Conservation (phyloP, 2,888 invertebrate species). For the Coleophora deauratella region DNA sequence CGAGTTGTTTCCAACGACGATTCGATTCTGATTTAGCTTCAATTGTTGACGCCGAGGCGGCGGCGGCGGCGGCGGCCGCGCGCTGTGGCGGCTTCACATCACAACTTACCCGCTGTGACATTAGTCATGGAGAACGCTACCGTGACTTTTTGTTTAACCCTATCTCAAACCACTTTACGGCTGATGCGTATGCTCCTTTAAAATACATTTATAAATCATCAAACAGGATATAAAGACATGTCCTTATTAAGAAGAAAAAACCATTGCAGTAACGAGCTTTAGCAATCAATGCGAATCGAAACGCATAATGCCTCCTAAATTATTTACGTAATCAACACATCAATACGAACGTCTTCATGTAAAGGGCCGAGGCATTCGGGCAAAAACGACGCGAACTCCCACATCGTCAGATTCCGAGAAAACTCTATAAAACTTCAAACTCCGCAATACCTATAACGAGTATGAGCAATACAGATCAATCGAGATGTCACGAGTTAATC, state of each 20-base stretch:
- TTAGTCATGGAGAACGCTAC: constrained; percentile 45
- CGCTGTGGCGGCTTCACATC: constrained; percentile 2
- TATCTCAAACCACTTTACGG: neutral
- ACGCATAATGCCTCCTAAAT: constrained; percentile 18
- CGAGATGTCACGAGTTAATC: constrained; percentile 35
- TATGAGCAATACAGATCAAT: constrained; percentile 43
- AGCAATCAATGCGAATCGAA: neutral
- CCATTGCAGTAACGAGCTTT: neutral
- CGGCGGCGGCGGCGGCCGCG: constrained; percentile 22
- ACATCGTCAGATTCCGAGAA: constrained; percentile 58
- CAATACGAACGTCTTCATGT: constrained; percentile 60
- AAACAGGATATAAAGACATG: neutral
- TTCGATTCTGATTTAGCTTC: constrained; percentile 48
- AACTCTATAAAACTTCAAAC: constrained; percentile 53
- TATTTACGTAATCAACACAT: constrained; percentile 45
- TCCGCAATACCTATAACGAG: constrained; percentile 42
- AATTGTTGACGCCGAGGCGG: constrained; percentile 36
- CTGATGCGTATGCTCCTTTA: too few species aligned
- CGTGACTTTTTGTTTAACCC: constrained; percentile 14
- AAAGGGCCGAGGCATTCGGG: constrained; percentile 30
- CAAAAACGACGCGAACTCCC: constrained; percentile 54
- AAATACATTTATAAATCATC: neutral
- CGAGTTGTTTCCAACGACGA: constrained; percentile 26
- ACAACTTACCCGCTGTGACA: constrained; percentile 15
- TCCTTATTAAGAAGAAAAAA: neutral